These are phyloP conservation scores for Hyalella azteca DNA, from an alignment of 2,888 invertebrate genomes.

Conservation along the genomic window DNA sequence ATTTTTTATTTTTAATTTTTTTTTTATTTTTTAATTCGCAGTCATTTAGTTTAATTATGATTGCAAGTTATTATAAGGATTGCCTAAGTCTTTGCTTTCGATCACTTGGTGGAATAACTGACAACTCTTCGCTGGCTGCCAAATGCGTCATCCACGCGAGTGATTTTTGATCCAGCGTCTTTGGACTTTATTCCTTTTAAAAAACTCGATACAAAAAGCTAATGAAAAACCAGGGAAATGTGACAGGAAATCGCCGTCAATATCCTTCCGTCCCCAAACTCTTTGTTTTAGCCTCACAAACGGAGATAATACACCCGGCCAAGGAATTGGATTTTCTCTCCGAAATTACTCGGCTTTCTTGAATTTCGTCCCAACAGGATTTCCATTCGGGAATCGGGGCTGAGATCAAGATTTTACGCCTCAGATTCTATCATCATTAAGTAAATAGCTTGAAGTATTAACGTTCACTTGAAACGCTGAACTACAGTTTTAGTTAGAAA, in stretches of 20 bases:
- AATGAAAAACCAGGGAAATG: neutral
- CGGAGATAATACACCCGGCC: neutral
- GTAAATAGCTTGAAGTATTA: too few species aligned
- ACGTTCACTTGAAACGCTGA: too few species aligned
- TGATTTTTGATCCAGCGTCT: neutral
- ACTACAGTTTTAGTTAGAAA: too few species aligned
- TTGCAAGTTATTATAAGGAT: too few species aligned
- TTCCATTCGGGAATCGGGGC: neutral
- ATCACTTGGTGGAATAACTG: too few species aligned
- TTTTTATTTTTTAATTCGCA: too few species aligned
- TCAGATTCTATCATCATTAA: conserved; percentile 9
- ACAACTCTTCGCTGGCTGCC: too few species aligned
- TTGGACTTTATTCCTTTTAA: neutral
- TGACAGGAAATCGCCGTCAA: neutral
- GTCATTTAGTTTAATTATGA: too few species aligned
- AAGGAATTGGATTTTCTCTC: neutral
- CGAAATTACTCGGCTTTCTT: neutral
- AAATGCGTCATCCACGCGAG: too few species aligned
- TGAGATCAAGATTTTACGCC: neutral
- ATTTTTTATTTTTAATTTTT: too few species aligned
- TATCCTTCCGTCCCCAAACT: neutral
- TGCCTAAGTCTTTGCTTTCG: too few species aligned
- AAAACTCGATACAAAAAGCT: neutral
- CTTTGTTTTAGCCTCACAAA: neutral
- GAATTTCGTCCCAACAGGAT: neutral